Evolutionary conservation across 2,113 vertebrate species (phyloP), one percentile per base, ranked within the genome.

Genomic region (Mellivora capensis): DNA sequence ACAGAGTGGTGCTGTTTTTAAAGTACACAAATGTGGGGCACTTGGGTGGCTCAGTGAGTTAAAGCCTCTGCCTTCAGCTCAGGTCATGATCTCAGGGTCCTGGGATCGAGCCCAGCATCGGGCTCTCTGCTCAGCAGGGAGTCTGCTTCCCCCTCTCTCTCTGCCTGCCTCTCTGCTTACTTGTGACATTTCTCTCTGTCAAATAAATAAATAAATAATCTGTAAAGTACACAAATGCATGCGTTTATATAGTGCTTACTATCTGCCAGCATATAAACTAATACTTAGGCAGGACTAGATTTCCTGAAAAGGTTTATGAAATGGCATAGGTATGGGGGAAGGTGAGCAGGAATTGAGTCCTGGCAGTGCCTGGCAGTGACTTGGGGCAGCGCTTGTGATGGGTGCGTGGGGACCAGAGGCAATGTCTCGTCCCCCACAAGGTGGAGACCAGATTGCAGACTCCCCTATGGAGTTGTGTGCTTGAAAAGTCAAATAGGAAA

Each of bases 371-470:
- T 3, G 1, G 52, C 0, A 0, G 69, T 39, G 87, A 76, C 7
- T 34, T 0, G 4, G 21, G 31, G n/a, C 34, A 20, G 18, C 69
- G 17, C 21, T 42, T 67, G 42, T 54, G 6, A 17, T 49, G 47
- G 3, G 8, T 11, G 2, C 3, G 0, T 6, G 49, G 37, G 23
- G 6, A 52, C 6, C 0, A 64, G 84, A 44, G 76, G 14, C 31
- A 47, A 14, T 49, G 44, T 47, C 74, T 64, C 57, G 8, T 31
- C 12, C 31, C 15, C 17, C 10, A n/a, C 37, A 34, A 34, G 42
- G 23, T 31, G 7, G 62, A 11, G 52, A 31, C 52, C 37, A 76
- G 84, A 29, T 0, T 44, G 4, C 76, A 92, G 69, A 42, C 57
- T 91, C 21, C 34, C 31, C 8, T 3, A 1, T 7, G 47, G 54